Evolutionary conservation across 2,113 vertebrate genomes (phyloP), one percentile per base, ranked within the genome.

Genomic region (Hemiscyllium ocellatum): DNA sequence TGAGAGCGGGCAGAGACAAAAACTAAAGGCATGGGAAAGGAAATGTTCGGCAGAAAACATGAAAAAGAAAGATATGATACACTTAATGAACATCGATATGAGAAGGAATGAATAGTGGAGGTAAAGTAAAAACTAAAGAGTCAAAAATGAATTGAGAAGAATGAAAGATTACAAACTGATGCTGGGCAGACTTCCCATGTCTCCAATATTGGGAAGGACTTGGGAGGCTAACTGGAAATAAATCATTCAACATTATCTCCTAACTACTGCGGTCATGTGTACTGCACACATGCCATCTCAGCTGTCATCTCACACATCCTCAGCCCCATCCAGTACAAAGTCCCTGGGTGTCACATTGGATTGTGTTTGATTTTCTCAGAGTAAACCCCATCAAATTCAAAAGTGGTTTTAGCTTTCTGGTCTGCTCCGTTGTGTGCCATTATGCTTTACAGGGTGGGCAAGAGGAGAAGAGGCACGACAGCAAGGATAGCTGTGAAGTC

Each of bases 1-100:
- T 70, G 80, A 96, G 96, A 96, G 96, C 90, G 69, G 96, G 96
- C 85, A 95, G 96, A 96, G 96, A 97, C 96, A 95, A 4, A 93
- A 66, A 96, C 95, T 76, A 3, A 20, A 72, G 52, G 94, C 94
- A 95, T 72, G 94, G 94, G 95, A 24, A 96, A 96, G 96, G 95
- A 96, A 95, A 95, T 94, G 96, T 22, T 17, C 68, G 70, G 76
- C 26, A 95, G 96, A 96, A 96, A 96, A 52, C 66, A 22, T 93
- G 33, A 93, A 93, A 17, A 68, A 47, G 61, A 65, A n/a, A n/a
- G 89, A 66, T 93, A 91, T 91, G 56, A 65, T 76, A 94, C 20
- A 33, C 66, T 56, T 65, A 78, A 72, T 29, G 47, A 94, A 26
- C 17, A 3, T 26, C 50, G 37, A 69, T 37, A 72, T 15, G 94